Evolutionary conservation across 1,140 invertebrate species (phyloP).

Genomic region (Steinernema khuongi): DNA sequence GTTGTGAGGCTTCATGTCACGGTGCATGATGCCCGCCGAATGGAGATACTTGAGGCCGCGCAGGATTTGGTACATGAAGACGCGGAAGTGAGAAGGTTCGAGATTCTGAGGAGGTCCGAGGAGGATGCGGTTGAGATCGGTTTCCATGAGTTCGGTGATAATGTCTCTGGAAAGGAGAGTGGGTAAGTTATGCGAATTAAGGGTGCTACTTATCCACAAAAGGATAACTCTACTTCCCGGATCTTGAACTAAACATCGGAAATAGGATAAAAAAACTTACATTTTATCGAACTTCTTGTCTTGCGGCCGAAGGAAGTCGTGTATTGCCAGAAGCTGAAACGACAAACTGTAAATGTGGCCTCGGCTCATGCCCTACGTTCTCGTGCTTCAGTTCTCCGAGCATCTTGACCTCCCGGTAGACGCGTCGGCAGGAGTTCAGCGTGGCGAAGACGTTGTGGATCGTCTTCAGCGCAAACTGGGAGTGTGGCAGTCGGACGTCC

Average conservation of each 20-base stretch:
- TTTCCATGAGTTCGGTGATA: slow-evolving; percentile 94
- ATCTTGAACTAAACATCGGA: slow-evolving; percentile 14
- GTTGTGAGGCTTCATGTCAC: slow-evolving; percentile 98
- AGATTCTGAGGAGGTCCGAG: slow-evolving; percentile 87
- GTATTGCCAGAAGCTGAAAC: slow-evolving; percentile 20
- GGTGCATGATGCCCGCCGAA: slow-evolving; percentile 88
- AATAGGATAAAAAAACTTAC: slow-evolving; percentile 25
- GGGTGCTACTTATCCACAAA: not conserved
- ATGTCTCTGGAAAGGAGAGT: slow-evolving; percentile 73
- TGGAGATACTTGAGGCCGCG: slow-evolving; percentile 89
- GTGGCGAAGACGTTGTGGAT: slow-evolving; percentile 99
- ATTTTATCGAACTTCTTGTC: slow-evolving; percentile 24
- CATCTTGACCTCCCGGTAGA: slow-evolving; percentile 96
- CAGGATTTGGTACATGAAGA: slow-evolving; percentile 98
- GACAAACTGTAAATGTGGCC: not conserved
- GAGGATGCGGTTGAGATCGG: slow-evolving; percentile 98
- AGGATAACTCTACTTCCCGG: not conserved
- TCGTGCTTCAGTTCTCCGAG: slow-evolving; percentile 98
- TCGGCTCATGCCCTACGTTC: slow-evolving; percentile 68
- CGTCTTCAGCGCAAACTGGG: slow-evolving; percentile 81
- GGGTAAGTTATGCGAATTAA: not conserved
- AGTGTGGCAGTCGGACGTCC: not conserved
- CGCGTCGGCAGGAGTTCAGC: slow-evolving; percentile 87
- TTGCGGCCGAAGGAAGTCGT: slow-evolving; percentile 22
- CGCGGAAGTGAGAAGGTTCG: slow-evolving; percentile 95